Conservation (phyloP, 2,113 vertebrate species). For the Lamprologus sp. region DNA sequence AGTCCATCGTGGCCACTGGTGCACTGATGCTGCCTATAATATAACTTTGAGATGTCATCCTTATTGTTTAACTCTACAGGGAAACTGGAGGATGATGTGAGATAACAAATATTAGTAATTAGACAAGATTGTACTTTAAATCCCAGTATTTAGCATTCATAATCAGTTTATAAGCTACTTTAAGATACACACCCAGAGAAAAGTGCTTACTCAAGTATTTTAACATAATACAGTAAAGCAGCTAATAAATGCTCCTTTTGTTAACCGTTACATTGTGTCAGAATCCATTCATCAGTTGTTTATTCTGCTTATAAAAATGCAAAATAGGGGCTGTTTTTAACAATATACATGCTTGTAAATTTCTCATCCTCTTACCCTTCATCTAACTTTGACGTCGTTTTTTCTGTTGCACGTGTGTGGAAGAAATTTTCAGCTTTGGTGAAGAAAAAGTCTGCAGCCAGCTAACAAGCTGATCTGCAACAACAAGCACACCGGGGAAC, state of each 20-base stretch:
- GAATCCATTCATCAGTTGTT: not conserved
- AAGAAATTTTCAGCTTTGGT: not conserved
- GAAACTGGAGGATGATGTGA: not conserved
- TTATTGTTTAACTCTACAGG: not conserved
- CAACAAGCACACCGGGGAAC: conserved; percentile 4
- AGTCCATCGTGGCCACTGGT: not conserved
- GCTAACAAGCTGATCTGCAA: conserved; percentile 39
- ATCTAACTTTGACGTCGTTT: not conserved
- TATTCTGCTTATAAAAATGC: not conserved
- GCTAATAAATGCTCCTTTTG: not conserved
- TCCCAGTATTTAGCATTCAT: not conserved
- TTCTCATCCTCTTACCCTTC: rapidly evolving
- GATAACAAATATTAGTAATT: not conserved
- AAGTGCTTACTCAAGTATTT: not conserved
- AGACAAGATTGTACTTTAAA: not conserved
- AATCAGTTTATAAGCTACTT: not conserved
- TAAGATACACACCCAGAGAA: rapidly evolving
- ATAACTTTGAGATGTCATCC: not conserved
- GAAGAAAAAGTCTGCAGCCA: not conserved
- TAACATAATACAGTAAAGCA: not conserved
- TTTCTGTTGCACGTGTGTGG: not conserved
- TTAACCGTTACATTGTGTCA: not conserved
- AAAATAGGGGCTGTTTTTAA: not conserved
- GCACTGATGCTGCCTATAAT: not conserved
- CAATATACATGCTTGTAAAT: not conserved